phyloP scores from a whole-genome alignment of 2,797 vertebrate species.

The Schizopygopsis malacanthus region DNA sequence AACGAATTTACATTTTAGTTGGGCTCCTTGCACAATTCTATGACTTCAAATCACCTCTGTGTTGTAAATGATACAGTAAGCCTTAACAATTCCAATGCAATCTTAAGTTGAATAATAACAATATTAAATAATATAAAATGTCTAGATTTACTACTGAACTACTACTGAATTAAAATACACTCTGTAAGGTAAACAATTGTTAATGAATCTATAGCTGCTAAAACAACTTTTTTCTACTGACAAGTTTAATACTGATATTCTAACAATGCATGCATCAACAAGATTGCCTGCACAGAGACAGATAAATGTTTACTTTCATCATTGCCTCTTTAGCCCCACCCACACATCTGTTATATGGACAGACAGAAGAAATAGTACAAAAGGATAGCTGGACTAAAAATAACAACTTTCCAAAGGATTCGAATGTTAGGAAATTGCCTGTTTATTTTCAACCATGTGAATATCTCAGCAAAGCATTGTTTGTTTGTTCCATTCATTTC shows the following conservation, averaged over 20 bases:
- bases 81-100: too few relatives aligned
- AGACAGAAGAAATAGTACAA: not conserved
- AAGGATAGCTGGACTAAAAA: not conserved
- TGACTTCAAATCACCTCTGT: too few relatives aligned
- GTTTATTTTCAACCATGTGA: conserved; percentile 1
- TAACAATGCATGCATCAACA: not conserved
- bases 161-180: too few relatives aligned
- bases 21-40: too few relatives aligned
- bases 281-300: not conserved
- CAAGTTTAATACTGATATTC: too few relatives aligned
- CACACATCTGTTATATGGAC: not conserved
- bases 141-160: too few relatives aligned
- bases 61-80: too few relatives aligned
- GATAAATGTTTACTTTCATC: not conserved
- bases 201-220: not conserved
- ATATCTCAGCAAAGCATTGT: not conserved
- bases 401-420: not conserved
- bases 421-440: not conserved
- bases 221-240: not conserved
- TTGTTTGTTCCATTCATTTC: not conserved
- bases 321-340: not conserved
- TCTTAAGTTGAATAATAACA: too few relatives aligned
- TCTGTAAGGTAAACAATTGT: too few relatives aligned
- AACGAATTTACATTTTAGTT: too few relatives aligned
- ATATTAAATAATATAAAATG: too few relatives aligned